These are phyloP conservation scores for Dasyurus viverrinus DNA, from an alignment of 2,113 vertebrate species.

Conservation along the genomic window DNA sequence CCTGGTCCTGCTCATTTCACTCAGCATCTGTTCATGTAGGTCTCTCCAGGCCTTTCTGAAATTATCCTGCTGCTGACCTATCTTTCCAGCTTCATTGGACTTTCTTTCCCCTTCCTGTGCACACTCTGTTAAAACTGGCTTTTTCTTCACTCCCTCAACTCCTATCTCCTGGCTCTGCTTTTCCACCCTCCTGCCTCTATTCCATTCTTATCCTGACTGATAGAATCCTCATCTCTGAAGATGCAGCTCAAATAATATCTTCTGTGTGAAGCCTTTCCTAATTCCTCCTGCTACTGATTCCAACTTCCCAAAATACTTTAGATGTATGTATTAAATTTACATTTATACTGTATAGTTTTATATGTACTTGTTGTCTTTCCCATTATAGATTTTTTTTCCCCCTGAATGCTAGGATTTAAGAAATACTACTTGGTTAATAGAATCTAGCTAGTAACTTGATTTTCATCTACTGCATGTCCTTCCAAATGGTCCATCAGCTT, in stretches of 20 bases:
- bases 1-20: no score
- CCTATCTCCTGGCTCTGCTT: background rate
- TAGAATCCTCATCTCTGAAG: background rate
- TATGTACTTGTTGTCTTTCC: background rate
- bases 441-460: background rate
- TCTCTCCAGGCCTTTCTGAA: no score
- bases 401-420: background rate
- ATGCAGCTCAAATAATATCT: background rate
- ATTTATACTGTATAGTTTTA: background rate
- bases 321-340: background rate
- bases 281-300: background rate
- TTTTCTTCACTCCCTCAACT: background rate
- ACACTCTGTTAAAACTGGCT: background rate
- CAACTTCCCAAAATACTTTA: background rate
- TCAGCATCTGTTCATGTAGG: no score
- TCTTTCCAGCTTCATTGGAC: background rate
- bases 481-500: background rate
- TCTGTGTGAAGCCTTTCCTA: background rate
- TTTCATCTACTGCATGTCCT: background rate
- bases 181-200: background rate
- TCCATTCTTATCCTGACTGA: background rate
- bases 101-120: background rate
- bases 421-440: background rate
- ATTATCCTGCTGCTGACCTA: background rate
- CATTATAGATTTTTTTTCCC: background rate